A percentile compares a stretch with the other conserved stretches of the same genome.
Conservation (phyloP, 2,797 vertebrate species). For the Rhinatrema bivittatum region DNA sequence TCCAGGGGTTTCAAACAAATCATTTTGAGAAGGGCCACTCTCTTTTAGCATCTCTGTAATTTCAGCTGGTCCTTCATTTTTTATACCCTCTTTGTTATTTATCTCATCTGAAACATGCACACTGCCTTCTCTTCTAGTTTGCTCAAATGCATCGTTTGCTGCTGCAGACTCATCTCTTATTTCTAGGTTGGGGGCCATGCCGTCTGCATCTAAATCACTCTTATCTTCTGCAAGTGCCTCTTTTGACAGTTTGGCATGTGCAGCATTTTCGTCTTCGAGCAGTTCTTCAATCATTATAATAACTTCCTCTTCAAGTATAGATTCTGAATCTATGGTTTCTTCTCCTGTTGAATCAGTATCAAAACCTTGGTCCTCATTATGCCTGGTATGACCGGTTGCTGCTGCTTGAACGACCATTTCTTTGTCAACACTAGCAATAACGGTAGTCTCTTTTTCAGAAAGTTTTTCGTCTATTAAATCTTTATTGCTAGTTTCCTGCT, state of each 20-base stretch:
- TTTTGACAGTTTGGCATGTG: slow-evolving; percentile 37
- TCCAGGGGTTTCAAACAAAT: background rate
- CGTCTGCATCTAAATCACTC: background rate
- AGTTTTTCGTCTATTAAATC: background rate
- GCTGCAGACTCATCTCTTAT: background rate
- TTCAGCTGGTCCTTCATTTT: background rate
- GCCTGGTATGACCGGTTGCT: slow-evolving; percentile 5
- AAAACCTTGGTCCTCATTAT: slow-evolving; percentile 1
- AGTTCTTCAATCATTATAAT: slow-evolving; percentile 50
- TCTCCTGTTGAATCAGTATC: slow-evolving; percentile 4
- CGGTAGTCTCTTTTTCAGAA: slow-evolving; percentile 4
- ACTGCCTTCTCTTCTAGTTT: background rate
- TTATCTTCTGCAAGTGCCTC: slow-evolving; percentile 4
- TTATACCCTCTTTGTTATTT: rapidly evolving
- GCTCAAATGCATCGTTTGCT: slow-evolving; percentile 3
- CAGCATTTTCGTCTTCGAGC: slow-evolving; percentile 89
- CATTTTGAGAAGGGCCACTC: background rate
- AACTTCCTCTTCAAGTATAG: slow-evolving; percentile 9
- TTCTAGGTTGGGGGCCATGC: slow-evolving; percentile 5
- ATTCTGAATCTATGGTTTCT: background rate
- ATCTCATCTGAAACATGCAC: background rate
- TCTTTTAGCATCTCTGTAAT: background rate
- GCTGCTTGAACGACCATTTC: slow-evolving; percentile 4
- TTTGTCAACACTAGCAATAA: background rate
- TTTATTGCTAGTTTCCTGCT: slow-evolving; percentile 27